Evolutionary conservation across 2,113 vertebrate genomes (phyloP).

Genomic region (Neomonachus schauinslandi): DNA sequence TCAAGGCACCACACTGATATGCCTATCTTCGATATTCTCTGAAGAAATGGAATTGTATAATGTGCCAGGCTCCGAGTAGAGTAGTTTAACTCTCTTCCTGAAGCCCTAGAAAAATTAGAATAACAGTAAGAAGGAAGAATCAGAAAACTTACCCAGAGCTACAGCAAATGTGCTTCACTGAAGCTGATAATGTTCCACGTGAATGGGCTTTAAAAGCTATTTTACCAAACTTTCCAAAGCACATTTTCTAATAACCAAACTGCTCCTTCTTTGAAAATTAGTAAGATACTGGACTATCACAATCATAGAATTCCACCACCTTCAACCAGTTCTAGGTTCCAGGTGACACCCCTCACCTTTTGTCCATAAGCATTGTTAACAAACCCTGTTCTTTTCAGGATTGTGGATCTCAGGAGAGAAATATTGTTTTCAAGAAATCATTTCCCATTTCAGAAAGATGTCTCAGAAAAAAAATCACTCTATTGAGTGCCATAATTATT

Average conservation of each 20-base stretch:
- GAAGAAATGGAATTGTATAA: slow-evolving; percentile 23
- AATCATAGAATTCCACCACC: not conserved
- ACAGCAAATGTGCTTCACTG: not conserved
- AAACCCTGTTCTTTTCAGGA: not conserved
- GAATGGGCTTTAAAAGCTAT: not conserved
- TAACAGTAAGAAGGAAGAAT: slow-evolving; percentile 1
- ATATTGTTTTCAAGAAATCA: not conserved
- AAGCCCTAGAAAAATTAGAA: slow-evolving; percentile 23
- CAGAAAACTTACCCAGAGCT: not conserved
- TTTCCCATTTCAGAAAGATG: not conserved
- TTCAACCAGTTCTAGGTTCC: not conserved
- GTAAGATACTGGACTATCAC: not conserved
- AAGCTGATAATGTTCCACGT: not conserved
- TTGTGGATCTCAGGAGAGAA: slow-evolving; percentile 22
- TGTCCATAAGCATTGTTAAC: not conserved
- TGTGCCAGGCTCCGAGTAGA: not conserved
- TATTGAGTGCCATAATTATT: not conserved
- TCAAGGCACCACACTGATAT: not conserved
- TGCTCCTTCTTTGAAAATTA: slow-evolving; percentile 7
- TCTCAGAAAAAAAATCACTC: not conserved
- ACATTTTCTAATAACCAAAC: not conserved
- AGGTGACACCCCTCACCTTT: not conserved
- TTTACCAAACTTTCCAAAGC: not conserved
- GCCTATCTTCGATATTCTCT: slow-evolving; percentile 29
- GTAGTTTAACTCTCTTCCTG: not conserved